Evolutionary conservation across 2,113 vertebrate genomes (phyloP), one percentile per base, ranked within the genome.

Genomic region (Origma solitaria): DNA sequence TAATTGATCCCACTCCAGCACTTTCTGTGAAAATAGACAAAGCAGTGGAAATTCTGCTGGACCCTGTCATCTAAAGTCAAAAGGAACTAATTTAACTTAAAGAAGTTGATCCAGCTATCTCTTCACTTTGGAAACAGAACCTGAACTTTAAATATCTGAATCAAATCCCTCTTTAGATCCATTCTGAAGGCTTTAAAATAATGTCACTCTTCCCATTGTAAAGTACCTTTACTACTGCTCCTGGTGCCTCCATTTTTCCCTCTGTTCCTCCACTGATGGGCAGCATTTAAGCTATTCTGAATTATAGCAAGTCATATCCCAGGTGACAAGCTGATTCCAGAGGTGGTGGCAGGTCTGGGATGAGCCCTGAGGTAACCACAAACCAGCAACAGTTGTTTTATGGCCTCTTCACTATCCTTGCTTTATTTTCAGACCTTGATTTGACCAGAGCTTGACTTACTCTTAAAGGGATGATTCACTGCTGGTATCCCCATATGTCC

Each of bases 401-500:
- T 24, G 15, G 30, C 4, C 4, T 15, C 11, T 92, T 89, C 31
- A 13, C 23, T 21, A 44, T n/a, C 20, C 42, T 85, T 35, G 1
- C 16, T 58, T 69, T 90, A 50, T 65, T 95, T 86, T 70, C 81
- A 73, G 50, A 69, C 33, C 49, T 89, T 60, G 31, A 64, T 83
- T 91, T 95, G 88, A 82, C 83, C 91, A 82, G 64, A 75, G 14
- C n/a, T 82, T 91, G 53, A 33, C 71, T 92, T 82, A 53, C 27
- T 30, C 38, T 79, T 57, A 42, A 70, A 82, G 28, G 45, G 35
- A 33, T 85, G 87, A 80, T 70, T 95, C 50, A 80, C 38, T 86
- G 57, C 70, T 91, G 50, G 47, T 90, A 73, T 93, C 50, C 75
- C 78, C 91, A 83, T 94, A 93, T 91, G 93, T 62, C 90, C 75